Percentiles rank a stretch among this genome's conserved stretches.
Evolutionary conservation across 2,797 vertebrate species (phyloP).

Genomic region (Chrysolophus pictus): DNA sequence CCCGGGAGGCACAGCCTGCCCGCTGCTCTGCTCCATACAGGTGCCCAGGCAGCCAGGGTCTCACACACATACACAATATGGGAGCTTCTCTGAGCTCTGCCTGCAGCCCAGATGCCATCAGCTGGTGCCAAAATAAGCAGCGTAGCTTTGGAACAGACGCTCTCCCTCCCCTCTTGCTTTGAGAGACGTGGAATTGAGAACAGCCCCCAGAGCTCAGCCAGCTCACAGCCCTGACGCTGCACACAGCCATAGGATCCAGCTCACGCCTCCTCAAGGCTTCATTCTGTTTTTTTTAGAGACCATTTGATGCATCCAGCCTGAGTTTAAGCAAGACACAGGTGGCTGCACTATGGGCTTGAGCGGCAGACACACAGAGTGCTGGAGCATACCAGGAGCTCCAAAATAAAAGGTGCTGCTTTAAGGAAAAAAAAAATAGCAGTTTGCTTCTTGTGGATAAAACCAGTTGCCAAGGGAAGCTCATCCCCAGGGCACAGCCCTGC

Average conservation of each 20-base stretch:
- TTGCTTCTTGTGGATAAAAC: slow-evolving; percentile 27
- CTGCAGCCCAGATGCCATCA: background rate
- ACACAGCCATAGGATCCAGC: accelerated
- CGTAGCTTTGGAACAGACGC: background rate
- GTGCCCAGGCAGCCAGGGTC: accelerated
- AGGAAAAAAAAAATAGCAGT: background rate
- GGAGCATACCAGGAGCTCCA: background rate
- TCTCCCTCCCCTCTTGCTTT: background rate
- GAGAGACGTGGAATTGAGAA: background rate
- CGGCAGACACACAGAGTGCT: accelerated
- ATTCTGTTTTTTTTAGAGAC: background rate
- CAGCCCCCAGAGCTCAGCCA: background rate
- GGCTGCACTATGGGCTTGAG: accelerated
- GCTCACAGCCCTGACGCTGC: background rate
- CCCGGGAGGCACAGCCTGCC: background rate
- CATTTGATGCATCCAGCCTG: accelerated
- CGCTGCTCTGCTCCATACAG: accelerated
- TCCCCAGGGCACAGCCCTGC: background rate
- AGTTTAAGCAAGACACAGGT: background rate
- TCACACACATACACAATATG: background rate
- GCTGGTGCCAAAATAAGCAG: background rate
- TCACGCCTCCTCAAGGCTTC: background rate
- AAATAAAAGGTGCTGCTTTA: background rate
- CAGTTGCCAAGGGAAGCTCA: background rate
- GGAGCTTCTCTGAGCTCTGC: background rate